These are phyloP conservation scores for Phlogophora meticulosa DNA, from an alignment of 2,888 invertebrate genomes.

Conservation along the genomic window DNA sequence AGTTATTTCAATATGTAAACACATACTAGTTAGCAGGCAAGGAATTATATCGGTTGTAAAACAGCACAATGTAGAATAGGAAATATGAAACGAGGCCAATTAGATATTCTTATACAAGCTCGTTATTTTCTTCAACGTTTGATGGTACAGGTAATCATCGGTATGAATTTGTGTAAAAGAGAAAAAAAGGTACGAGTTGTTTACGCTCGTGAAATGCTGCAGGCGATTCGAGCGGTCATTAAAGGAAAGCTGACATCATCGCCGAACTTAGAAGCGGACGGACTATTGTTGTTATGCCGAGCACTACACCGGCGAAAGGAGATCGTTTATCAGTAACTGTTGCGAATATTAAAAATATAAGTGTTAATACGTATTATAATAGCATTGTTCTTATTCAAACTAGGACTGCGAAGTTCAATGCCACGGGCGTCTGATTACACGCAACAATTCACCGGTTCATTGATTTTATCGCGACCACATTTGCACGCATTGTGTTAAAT, in stretches of 20 bases:
- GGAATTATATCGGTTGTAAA: conserved; percentile 63
- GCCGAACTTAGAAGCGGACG: conserved; percentile 79
- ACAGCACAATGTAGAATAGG: conserved; percentile 62
- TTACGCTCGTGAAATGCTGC: conserved; percentile 82
- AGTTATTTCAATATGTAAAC: conserved; percentile 78
- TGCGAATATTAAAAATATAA: conserved; percentile 82
- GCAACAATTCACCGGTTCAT: conserved; percentile 79
- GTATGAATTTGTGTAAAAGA: conserved; percentile 71
- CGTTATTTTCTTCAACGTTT: conserved; percentile 58
- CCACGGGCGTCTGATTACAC: conserved; percentile 79
- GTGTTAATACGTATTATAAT: conserved; percentile 73
- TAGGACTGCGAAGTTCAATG: conserved; percentile 84
- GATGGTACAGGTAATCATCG: conserved; percentile 67
- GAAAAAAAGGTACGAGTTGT: conserved; percentile 70
- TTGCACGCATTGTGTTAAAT: conserved; percentile 82
- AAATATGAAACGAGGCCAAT: conserved; percentile 66
- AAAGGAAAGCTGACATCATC: conserved; percentile 90
- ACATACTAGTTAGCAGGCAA: conserved; percentile 65
- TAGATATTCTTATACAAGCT: conserved; percentile 64
- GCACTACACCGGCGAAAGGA: conserved; percentile 79
- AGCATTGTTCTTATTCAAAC: conserved; percentile 71
- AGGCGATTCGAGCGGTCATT: conserved; percentile 79
- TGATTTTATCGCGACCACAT: conserved; percentile 82
- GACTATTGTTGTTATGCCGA: conserved; percentile 83
- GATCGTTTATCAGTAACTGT: conserved; percentile 82